Percentiles rank a stretch among this genome's conserved stretches.
These are phyloP conservation scores for Tragopan temminckii DNA, from an alignment of 2,797 vertebrate genomes.

Conservation along the genomic window DNA sequence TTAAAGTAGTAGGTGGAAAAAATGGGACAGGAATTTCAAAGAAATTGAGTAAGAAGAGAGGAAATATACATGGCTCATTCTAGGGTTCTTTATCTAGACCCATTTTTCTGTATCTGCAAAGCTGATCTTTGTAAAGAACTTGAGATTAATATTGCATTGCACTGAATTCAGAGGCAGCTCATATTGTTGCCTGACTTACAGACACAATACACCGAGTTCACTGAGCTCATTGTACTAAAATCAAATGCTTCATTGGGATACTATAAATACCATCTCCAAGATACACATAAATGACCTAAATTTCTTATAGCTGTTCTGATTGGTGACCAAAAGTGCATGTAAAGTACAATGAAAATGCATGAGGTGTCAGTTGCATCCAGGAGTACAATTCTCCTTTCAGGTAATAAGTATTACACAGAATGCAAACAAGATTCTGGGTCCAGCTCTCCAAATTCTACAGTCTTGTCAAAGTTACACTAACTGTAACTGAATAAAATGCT, in stretches of 20 bases:
- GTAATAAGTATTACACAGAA: not conserved
- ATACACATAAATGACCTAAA: not conserved
- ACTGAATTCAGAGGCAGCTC: not conserved
- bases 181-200: not conserved
- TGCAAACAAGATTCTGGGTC: not conserved
- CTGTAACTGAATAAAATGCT: not conserved
- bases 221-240: not conserved
- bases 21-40: not conserved
- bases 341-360: not conserved
- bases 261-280: not conserved
- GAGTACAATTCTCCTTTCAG: not conserved
- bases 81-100: not conserved
- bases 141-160: not conserved
- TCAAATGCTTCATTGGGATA: not conserved
- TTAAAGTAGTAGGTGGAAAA: not conserved
- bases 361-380: not conserved
- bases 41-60: not conserved
- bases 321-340: not conserved
- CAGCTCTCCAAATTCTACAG: not conserved
- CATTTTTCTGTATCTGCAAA: not conserved
- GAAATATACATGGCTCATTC: not conserved
- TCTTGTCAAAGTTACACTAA: not conserved
- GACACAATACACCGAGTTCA: not conserved
- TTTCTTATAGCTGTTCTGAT: not conserved
- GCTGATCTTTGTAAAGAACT: not conserved